These are phyloP conservation scores for Fragum sueziense DNA, from an alignment of 2,888 invertebrate genomes.

Conservation along the genomic window DNA sequence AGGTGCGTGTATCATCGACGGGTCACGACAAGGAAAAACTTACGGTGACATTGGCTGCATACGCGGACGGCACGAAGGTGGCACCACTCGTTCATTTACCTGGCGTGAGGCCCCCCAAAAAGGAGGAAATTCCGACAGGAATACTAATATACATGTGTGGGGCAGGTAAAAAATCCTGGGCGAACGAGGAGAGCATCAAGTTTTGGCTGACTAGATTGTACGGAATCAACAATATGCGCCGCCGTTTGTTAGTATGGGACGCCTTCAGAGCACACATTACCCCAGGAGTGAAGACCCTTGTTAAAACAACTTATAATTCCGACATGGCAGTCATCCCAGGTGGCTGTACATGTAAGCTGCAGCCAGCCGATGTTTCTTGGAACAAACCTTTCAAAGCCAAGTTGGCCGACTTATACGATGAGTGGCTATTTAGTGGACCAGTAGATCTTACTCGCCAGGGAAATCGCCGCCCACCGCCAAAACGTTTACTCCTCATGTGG, in stretches of 20 bases:
- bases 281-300: too few relatives aligned
- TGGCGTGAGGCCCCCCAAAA: slow-evolving; percentile 16
- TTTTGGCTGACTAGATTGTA: too few relatives aligned
- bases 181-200: neutral
- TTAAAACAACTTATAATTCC: neutral
- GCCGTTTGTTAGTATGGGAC: slow-evolving; percentile 32
- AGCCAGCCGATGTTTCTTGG: too few relatives aligned
- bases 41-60: too few relatives aligned
- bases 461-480: neutral
- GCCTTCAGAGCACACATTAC: slow-evolving; percentile 11
- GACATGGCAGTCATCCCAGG: slow-evolving; percentile 1
- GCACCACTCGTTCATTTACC: slow-evolving; percentile 26
- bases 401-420: neutral
- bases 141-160: neutral
- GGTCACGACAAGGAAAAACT: too few relatives aligned
- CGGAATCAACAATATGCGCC: neutral
- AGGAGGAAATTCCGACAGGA: neutral
- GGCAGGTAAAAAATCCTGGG: neutral
- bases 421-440: neutral
- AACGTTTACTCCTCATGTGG: neutral
- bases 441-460: neutral
- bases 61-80: slow-evolving; percentile 33
- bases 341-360: too few relatives aligned
- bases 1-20: slow-evolving; percentile 7
- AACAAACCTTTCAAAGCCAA: too few relatives aligned